phyloP scores from a whole-genome alignment of 1,140 invertebrate species.

The Aphelinus atriplicis region DNA sequence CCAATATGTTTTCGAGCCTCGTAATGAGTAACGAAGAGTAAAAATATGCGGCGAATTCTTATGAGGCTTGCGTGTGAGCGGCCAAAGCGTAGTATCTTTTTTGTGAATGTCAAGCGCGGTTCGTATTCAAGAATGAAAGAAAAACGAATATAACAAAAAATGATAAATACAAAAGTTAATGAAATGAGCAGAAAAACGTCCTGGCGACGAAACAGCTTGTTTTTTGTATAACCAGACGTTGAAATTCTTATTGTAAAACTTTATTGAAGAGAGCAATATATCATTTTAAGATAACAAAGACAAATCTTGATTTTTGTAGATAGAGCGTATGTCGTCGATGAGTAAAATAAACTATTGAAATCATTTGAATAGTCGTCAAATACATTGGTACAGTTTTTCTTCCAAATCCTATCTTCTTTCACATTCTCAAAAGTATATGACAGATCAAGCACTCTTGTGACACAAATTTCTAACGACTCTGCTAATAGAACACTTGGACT shows the following conservation, averaged over 20 bases:
- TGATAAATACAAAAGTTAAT: neutral
- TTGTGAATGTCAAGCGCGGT: constrained; percentile 25
- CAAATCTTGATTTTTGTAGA: no score
- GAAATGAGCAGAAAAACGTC: constrained; percentile 21
- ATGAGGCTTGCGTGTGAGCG: neutral
- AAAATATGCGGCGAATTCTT: neutral
- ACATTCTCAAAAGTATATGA: no score
- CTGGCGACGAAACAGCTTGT: constrained; percentile 38
- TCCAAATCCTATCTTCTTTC: no score
- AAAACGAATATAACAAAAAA: neutral
- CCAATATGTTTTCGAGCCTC: neutral
- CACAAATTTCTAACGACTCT: constrained; percentile 15
- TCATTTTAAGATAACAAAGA: no score
- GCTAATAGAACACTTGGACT: constrained; percentile 28
- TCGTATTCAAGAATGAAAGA: neutral
- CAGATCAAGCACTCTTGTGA: no score
- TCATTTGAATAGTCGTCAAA: neutral
- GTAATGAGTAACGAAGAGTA: neutral
- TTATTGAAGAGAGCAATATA: constrained; percentile 18
- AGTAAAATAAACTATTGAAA: constrained; percentile 58
- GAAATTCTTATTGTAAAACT: constrained; percentile 22
- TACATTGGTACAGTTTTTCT: no score
- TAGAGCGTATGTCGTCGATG: constrained; percentile 39
- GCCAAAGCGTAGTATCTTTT: constrained; percentile 25
- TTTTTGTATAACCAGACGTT: constrained; percentile 27